Evolutionary conservation across 2,113 vertebrate genomes (phyloP), one percentile per base, ranked within the genome.

Genomic region (Tursiops truncatus): DNA sequence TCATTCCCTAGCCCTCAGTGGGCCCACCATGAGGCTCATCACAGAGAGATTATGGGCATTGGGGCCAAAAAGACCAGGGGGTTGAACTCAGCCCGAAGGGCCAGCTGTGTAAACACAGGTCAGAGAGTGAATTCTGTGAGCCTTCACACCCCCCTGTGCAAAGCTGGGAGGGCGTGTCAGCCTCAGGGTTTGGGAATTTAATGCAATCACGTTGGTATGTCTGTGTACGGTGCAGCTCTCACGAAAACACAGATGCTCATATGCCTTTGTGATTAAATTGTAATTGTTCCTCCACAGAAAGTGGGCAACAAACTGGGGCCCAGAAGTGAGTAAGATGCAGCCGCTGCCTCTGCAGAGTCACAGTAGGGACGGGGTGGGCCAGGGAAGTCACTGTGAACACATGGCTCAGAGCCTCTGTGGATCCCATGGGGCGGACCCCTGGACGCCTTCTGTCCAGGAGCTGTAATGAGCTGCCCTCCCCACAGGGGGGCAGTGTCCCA

Each of bases 201-300:
- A 60, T 38, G 21, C 18, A 1, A 1, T 44, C 9, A 11, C 6
- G 5, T 18, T 7, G 12, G 31, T 23, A 0, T 0, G 36, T 47
- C 38, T 0, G 8, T 25, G 1, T 0, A 3, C 0, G 3, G 15
- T 0, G 3, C 1, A 60, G 83, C 20, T 2, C 31, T 53, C 60
- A 2, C 0, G 6, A 28, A 41, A 41, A 33, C 65, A 23, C 12
- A 7, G 73, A 36, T 12, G 26, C 21, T 15, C 5, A 11, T 3
- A 8, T 0, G 2, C 11, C 9, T 0, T 2, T 11, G 62, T 58
- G 26, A 20, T 2, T 2, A 1, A 33, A 4, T 2, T 21, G 65
- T 4, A 3, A 0, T 21, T 18, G 23, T 6, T 9, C n/a, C 33
- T 6, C 13, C 65, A 20, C 3, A 28, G 10, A 12, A 23, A 0